These are phyloP conservation scores for Candoia aspera DNA, from an alignment of 2,113 vertebrate genomes.

Conservation along the genomic window DNA sequence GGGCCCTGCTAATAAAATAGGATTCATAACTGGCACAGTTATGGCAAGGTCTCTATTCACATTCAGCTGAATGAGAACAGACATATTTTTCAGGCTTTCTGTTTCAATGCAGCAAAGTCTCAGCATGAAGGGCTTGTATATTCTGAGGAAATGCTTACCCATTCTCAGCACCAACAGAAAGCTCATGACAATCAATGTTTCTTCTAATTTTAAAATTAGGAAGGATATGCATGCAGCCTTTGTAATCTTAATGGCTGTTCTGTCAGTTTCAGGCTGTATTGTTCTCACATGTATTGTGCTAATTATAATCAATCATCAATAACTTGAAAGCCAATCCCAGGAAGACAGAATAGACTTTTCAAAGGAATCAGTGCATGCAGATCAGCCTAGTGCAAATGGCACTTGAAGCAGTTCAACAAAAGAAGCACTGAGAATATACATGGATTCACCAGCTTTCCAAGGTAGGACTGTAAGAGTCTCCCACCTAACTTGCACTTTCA, in stretches of 20 bases:
- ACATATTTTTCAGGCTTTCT: not conserved
- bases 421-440: not conserved
- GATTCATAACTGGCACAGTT: not conserved
- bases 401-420: not conserved
- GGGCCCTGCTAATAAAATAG: not conserved
- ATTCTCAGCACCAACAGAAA: not conserved
- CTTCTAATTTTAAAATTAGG: not conserved
- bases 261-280: not conserved
- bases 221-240: not conserved
- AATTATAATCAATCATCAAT: not conserved
- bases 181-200: not conserved
- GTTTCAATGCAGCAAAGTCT: not conserved
- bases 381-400: not conserved
- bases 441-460: not conserved
- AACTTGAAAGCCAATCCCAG: not conserved
- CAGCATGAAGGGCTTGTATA: not conserved
- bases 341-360: not conserved
- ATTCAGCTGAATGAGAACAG: not conserved
- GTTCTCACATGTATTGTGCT: not conserved
- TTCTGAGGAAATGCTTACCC: not conserved
- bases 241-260: not conserved
- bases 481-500: not conserved
- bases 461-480: not conserved
- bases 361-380: not conserved
- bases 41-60: not conserved